Percentiles rank a stretch among this genome's conserved stretches.
phyloP scores from a whole-genome alignment of 2,113 vertebrate genomes.

The Uropsilus gracilis region DNA sequence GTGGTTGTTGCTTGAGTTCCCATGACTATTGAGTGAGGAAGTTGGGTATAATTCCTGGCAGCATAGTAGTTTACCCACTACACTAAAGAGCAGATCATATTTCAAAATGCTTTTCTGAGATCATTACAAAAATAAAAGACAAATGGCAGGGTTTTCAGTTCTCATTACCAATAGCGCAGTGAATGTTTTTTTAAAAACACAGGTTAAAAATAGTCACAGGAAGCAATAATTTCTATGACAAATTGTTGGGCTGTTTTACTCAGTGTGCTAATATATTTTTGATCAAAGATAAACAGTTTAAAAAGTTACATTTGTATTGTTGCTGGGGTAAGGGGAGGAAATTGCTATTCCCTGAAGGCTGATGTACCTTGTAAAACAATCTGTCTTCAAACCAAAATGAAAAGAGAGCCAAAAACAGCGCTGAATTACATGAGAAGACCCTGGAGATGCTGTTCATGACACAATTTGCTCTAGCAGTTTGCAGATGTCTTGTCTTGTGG shows the following conservation, averaged over 20 bases:
- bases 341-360: slow-evolving; percentile 89
- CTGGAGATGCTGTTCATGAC: slow-evolving; percentile 80
- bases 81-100: slow-evolving; percentile 84
- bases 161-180: slow-evolving; percentile 84
- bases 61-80: slow-evolving; percentile 80
- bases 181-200: slow-evolving; percentile 78
- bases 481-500: slow-evolving; percentile 83
- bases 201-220: slow-evolving; percentile 89
- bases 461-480: slow-evolving; percentile 79
- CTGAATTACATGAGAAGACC: slow-evolving; percentile 85
- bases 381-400: slow-evolving; percentile 85
- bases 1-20: slow-evolving; percentile 84
- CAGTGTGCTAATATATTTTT: slow-evolving; percentile 88
- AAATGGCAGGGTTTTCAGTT: slow-evolving; percentile 83
- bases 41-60: slow-evolving; percentile 83
- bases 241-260: slow-evolving; percentile 91
- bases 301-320: slow-evolving; percentile 88
- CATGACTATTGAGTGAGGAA: slow-evolving; percentile 86
- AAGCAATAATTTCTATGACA: slow-evolving; percentile 90
- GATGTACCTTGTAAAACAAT: slow-evolving; percentile 91
- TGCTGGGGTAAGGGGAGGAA: slow-evolving; percentile 89
- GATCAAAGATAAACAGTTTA: slow-evolving; percentile 92
- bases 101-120: slow-evolving; percentile 84
- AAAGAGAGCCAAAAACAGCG: slow-evolving; percentile 83
- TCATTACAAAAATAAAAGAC: slow-evolving; percentile 85